phyloP scores from a whole-genome alignment of 2,888 invertebrate species.

The Rotaria macrura region DNA sequence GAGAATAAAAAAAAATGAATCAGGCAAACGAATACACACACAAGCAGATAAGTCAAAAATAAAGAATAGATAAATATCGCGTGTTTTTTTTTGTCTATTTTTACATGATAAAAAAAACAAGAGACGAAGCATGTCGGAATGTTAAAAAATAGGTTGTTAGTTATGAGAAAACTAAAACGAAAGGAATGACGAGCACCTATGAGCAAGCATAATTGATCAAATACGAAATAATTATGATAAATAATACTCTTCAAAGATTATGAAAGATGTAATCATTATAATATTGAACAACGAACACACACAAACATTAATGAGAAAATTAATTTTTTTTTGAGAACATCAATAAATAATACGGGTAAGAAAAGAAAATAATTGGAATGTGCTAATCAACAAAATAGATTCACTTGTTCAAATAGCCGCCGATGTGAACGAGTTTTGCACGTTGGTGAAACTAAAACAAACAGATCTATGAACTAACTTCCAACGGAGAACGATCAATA shows the following conservation, averaged over 20 bases:
- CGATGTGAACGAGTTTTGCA: background rate
- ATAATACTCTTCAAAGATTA: background rate
- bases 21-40: background rate
- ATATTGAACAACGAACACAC: background rate
- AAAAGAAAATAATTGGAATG: background rate
- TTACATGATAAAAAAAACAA: background rate
- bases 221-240: background rate
- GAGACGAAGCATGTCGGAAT: background rate
- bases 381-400: background rate
- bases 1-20: background rate
- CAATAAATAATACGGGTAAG: background rate
- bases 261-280: background rate
- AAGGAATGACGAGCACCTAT: background rate
- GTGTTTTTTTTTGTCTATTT: background rate
- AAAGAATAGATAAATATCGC: background rate
- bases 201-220: background rate
- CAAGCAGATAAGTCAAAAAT: background rate
- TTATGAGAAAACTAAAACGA: background rate
- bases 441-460: background rate
- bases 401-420: background rate
- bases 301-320: background rate
- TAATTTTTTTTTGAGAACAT: background rate
- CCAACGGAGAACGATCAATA: too few relatives aligned
- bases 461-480: background rate
- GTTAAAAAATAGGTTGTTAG: background rate